Percentiles rank a stretch among this genome's conserved stretches.
These are phyloP conservation scores for Amphipyra tragopoginis DNA, from an alignment of 2,888 invertebrate genomes.

Conservation along the genomic window DNA sequence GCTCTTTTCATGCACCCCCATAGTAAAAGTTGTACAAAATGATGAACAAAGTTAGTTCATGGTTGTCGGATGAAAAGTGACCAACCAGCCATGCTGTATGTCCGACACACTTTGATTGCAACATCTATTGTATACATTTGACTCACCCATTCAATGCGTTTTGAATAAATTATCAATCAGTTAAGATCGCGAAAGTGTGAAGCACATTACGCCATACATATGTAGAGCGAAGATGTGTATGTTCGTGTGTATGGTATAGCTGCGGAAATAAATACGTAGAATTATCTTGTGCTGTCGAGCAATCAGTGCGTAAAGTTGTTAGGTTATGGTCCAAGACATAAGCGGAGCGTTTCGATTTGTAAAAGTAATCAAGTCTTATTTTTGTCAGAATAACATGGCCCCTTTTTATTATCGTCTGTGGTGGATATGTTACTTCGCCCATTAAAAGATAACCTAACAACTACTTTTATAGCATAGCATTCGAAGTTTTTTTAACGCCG, in stretches of 20 bases:
- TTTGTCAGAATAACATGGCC: no score
- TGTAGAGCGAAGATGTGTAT: constrained; percentile 33
- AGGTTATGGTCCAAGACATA: constrained; percentile 40
- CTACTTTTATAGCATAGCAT: no score
- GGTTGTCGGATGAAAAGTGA: no score
- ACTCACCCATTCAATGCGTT: constrained; percentile 17
- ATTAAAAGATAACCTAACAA: no score
- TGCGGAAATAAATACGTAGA: constrained; percentile 65
- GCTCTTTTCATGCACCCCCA: no score
- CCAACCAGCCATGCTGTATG: no score
- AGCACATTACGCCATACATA: constrained; percentile 65
- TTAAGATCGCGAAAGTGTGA: constrained; percentile 72
- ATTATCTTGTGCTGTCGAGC: constrained; percentile 61
- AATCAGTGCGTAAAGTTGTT: constrained; percentile 76
- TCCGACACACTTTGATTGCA: not conserved
- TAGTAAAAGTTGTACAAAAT: no score
- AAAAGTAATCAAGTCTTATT: no score
- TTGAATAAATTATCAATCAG: constrained; percentile 51
- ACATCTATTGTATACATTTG: constrained; percentile 8
- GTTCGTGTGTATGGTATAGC: constrained; percentile 49
- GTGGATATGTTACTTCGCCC: no score
- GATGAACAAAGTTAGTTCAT: no score
- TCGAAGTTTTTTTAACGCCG: no score
- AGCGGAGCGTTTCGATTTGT: constrained; percentile 1
- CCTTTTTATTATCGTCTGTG: no score